Conservation (phyloP, 2,888 invertebrate species). For the Mythimna ferrago region DNA sequence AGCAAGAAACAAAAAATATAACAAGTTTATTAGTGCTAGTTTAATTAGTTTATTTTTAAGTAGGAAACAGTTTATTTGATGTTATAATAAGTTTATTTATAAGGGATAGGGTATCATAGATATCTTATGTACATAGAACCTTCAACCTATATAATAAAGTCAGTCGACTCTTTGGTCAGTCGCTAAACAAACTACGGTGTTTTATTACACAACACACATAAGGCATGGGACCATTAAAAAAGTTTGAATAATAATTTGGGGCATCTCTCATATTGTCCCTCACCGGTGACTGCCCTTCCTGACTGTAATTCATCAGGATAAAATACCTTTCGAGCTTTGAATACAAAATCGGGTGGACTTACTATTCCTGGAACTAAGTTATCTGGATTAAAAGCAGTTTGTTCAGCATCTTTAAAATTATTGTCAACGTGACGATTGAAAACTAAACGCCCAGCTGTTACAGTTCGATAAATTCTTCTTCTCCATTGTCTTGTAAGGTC, state of each 20-base stretch:
- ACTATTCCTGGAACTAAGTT: slow-evolving; percentile 83
- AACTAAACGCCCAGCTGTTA: slow-evolving; percentile 85
- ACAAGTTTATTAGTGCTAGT: too few species aligned
- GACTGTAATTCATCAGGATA: slow-evolving; percentile 58
- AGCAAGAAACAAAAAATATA: too few species aligned
- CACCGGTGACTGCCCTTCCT: slow-evolving; percentile 66
- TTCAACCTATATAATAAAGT: too few species aligned
- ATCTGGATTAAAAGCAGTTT: slow-evolving; percentile 83
- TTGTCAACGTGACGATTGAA: slow-evolving; percentile 86
- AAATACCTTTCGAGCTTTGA: slow-evolving; percentile 84
- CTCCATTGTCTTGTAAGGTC: slow-evolving; percentile 84
- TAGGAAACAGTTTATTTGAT: too few species aligned
- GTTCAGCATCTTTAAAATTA: slow-evolving; percentile 88
- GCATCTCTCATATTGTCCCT: slow-evolving; percentile 61
- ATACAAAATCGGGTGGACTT: slow-evolving; percentile 86
- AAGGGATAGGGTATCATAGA: too few species aligned
- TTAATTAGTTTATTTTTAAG: too few species aligned
- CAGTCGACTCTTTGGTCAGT: too few species aligned
- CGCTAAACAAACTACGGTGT: too few species aligned
- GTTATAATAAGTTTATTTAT: too few species aligned
- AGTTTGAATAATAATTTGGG: slow-evolving; percentile 71
- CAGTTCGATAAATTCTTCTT: slow-evolving; percentile 77
- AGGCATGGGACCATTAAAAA: slow-evolving; percentile 68
- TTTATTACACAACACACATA: too few species aligned
- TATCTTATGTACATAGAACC: too few species aligned